Base-by-base conservation (phyloP, 2,113 vertebrate genomes). In the Salvelinus namaycush region DNA sequence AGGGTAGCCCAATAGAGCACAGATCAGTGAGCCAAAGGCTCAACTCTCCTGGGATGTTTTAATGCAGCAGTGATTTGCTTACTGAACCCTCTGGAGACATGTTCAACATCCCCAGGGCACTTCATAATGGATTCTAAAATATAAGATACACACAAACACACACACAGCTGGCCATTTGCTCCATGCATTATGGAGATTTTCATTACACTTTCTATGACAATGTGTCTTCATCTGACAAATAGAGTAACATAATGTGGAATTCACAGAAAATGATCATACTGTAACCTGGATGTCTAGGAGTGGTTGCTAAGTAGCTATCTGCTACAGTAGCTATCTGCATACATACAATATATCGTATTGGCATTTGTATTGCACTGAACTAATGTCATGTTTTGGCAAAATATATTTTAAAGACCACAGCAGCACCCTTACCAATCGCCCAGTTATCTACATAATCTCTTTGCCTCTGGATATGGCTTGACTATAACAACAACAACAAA, bases 51-150 rank as follows among this genome's bases (percentile, higher is more conserved):
- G 12, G 31, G 60, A 44, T 62, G 14, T 20, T 27, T 9, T 49
- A 34, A 24, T 64, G 39, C 31, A 26, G 54, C 49, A 51, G 6
- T 22, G 9, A 13, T 62, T 72, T 69, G 57, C 16, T 62, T 26
- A 24, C 29, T 51, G 29, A 54, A 51, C 18, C 20, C 18, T 64
- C 54, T 48, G n/a, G n/a, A 68, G 66, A 39, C 67, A 48, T 24
- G 62, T 49, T 13, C 24, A 71, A 70, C 60, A 70, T 34, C 22
- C 57, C n/a, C 3, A 57, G 11, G 59, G 4, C 48, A 70, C 20
- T 72, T 39, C 75, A 79, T 79, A 75, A 75, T 75, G 59, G 4
- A 75, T 65, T 39, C 57, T 27, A 39, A 59, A 9, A 60, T 59
- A 5, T 20, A 20, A 62, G 2, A 22, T 62, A 16, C 59, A 62